Conservation (phyloP, 1,140 invertebrate species). For the Papilio machaon region DNA sequence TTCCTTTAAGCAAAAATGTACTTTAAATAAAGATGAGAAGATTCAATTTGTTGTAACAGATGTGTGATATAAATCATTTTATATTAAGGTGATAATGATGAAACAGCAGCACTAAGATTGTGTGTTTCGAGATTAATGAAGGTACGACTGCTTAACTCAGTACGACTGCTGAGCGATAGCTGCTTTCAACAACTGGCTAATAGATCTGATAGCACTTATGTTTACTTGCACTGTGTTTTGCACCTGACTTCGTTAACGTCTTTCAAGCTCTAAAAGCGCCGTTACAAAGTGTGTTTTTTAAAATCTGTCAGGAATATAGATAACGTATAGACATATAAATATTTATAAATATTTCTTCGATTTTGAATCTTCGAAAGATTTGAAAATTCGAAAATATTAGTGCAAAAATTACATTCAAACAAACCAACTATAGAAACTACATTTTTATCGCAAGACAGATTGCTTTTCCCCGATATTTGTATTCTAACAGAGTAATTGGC, state of each 20-base stretch:
- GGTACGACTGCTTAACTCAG: slow-evolving; percentile 30
- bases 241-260: neutral
- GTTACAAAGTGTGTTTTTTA: neutral
- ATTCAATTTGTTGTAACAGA: slow-evolving; percentile 38
- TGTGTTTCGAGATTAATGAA: slow-evolving; percentile 36
- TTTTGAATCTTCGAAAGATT: too few species aligned
- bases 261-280: neutral
- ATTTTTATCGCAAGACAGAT: neutral
- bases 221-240: neutral
- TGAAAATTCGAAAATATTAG: too few species aligned
- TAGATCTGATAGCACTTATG: slow-evolving; percentile 32
- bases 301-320: too few species aligned
- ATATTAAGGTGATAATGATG: slow-evolving; percentile 28
- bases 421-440: neutral
- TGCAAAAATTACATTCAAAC: neutral
- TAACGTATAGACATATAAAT: too few species aligned
- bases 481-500: neutral
- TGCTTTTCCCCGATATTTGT: neutral
- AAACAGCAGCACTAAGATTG: slow-evolving; percentile 33
- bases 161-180: slow-evolving; percentile 27
- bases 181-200: slow-evolving; percentile 37
- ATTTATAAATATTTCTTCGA: too few species aligned
- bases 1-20: neutral
- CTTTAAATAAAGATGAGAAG: slow-evolving; percentile 15
- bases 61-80: slow-evolving; percentile 21